These are phyloP conservation scores for Scaptomyza caliginosa DNA, from an alignment of 2,888 invertebrate genomes.

Conservation along the genomic window DNA sequence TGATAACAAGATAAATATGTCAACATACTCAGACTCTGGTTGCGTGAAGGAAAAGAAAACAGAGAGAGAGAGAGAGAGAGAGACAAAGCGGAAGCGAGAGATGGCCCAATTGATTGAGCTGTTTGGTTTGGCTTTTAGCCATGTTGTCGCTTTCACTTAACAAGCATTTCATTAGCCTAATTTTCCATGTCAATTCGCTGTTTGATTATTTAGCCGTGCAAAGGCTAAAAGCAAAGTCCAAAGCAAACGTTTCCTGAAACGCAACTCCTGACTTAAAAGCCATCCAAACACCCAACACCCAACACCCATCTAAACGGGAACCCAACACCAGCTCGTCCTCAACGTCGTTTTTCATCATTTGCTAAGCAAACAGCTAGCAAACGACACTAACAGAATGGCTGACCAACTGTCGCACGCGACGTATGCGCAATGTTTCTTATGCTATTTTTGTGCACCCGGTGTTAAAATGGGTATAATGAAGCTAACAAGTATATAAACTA, in stretches of 20 bases:
- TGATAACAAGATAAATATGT: not conserved
- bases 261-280: not conserved
- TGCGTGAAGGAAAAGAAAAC: not conserved
- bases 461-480: not conserved
- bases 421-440: conserved; percentile 40
- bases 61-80: not conserved
- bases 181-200: conserved; percentile 52
- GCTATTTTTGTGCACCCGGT: not conserved
- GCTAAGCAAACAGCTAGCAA: conserved; percentile 42
- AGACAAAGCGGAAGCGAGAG: not conserved
- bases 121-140: conserved; percentile 32
- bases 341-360: conserved; percentile 40
- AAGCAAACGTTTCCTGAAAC: conserved; percentile 10
- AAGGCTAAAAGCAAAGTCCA: conserved; percentile 26
- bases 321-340: not conserved
- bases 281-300: not conserved
- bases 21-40: not conserved
- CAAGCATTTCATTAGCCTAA: conserved; percentile 73
- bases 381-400: conserved; percentile 15
- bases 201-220: conserved; percentile 38
- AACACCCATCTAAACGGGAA: no score
- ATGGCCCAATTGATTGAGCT: conserved; percentile 20
- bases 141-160: conserved; percentile 60
- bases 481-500: not conserved
- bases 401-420: conserved; percentile 38